These are phyloP conservation scores for Chaetops frenatus DNA, from an alignment of 2,113 vertebrate species.

Conservation along the genomic window DNA sequence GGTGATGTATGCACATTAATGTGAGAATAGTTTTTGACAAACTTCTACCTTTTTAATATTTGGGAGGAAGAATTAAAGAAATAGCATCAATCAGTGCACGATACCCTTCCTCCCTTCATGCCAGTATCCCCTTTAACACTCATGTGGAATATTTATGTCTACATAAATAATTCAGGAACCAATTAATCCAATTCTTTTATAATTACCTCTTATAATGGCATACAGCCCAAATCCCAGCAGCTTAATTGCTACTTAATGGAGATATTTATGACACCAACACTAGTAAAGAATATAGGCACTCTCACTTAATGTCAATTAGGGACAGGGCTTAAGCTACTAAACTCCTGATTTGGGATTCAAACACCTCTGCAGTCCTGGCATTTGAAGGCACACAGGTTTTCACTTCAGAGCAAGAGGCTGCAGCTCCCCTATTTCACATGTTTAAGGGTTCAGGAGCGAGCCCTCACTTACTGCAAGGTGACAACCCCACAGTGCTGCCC, in stretches of 20 bases:
- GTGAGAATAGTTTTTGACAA: conserved; percentile 9
- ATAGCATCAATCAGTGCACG: conserved; percentile 32
- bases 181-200: conserved; percentile 77
- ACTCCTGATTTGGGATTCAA: neutral
- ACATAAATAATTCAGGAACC: conserved; percentile 75
- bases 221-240: conserved; percentile 62
- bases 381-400: neutral
- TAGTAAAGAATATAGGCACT: conserved; percentile 31
- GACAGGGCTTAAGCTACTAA: neutral
- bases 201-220: conserved; percentile 68
- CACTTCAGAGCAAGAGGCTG: neutral
- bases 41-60: conserved; percentile 18
- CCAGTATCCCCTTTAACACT: conserved; percentile 52
- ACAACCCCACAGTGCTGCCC: neutral
- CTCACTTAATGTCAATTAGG: conserved; percentile 3
- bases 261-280: conserved; percentile 67
- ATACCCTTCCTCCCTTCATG: neutral
- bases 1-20: neutral
- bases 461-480: neutral
- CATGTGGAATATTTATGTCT: conserved; percentile 68
- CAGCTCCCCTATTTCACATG: rapidly evolving
- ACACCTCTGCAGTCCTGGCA: neutral
- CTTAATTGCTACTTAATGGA: conserved; percentile 70
- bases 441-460: neutral
- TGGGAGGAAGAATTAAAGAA: neutral